phyloP scores from a whole-genome alignment of 2,113 vertebrate species.

The Takifugu bimaculatus region DNA sequence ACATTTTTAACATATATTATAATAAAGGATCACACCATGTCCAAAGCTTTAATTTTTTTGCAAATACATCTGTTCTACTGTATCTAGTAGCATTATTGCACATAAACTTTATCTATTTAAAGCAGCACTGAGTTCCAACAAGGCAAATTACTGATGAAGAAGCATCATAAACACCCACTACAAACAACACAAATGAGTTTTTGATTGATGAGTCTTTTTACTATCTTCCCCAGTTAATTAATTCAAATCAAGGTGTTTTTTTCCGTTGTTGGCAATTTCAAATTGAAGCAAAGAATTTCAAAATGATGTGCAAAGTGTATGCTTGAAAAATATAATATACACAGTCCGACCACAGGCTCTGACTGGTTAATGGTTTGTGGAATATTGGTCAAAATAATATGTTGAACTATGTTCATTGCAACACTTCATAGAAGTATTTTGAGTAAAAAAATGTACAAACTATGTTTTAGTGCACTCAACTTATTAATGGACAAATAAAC shows the following conservation, averaged over 20 bases:
- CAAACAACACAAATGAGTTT: slow-evolving; percentile 34
- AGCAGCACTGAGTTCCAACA: slow-evolving; percentile 53
- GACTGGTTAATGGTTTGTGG: slow-evolving; percentile 13
- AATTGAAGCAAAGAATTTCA: neutral
- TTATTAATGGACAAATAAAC: slow-evolving; percentile 29
- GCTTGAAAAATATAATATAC: slow-evolving; percentile 4
- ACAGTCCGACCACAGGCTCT: slow-evolving; percentile 6
- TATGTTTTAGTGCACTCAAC: slow-evolving; percentile 21
- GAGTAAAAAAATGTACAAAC: slow-evolving; percentile 42
- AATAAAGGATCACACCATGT: slow-evolving; percentile 45
- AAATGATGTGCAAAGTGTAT: slow-evolving; percentile 6
- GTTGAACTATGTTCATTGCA: slow-evolving; percentile 22
- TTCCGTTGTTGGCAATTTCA: slow-evolving; percentile 1
- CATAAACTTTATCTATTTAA: slow-evolving; percentile 58
- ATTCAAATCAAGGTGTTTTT: slow-evolving; percentile 6
- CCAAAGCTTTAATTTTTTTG: slow-evolving; percentile 57
- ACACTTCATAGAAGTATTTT: slow-evolving; percentile 63
- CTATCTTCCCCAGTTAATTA: neutral
- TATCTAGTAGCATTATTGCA: slow-evolving; percentile 49
- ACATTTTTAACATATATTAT: slow-evolving; percentile 39
- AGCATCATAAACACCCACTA: slow-evolving; percentile 57
- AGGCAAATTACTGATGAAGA: slow-evolving; percentile 61
- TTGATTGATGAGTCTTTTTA: slow-evolving; percentile 5
- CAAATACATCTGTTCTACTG: slow-evolving; percentile 47
- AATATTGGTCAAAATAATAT: slow-evolving; percentile 14